Conservation (phyloP, 2,797 vertebrate species). For the Tapera naevia region DNA sequence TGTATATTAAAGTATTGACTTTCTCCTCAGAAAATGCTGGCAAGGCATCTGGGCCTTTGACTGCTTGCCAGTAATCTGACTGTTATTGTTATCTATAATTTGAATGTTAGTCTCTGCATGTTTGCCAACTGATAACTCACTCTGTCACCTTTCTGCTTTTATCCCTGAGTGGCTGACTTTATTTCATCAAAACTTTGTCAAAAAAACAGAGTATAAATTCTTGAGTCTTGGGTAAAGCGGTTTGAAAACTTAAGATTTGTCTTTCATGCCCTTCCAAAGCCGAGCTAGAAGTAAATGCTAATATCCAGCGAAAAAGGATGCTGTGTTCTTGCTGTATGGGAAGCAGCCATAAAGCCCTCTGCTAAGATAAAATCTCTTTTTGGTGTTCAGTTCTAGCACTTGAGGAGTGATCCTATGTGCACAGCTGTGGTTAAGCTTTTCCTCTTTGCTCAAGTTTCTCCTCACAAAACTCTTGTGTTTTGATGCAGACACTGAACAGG, state of each 20-base stretch:
- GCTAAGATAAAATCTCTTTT: neutral
- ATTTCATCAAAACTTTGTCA: constrained; percentile 13
- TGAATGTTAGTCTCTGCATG: neutral
- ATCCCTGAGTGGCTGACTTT: neutral
- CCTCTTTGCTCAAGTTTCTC: neutral
- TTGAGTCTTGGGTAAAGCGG: neutral
- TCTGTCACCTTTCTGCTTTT: neutral
- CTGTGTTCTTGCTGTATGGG: neutral
- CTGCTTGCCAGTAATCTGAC: constrained; percentile 13
- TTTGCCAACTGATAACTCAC: constrained; percentile 14
- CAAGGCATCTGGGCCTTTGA: neutral
- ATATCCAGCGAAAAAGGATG: neutral
- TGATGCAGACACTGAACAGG: neutral
- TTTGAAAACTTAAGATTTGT: neutral
- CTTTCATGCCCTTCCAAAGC: constrained; percentile 20
- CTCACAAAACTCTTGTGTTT: neutral
- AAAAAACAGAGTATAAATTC: neutral
- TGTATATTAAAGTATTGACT: neutral
- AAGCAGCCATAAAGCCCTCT: neutral
- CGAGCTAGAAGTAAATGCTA: neutral
- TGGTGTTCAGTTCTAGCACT: neutral
- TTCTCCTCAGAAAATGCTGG: neutral
- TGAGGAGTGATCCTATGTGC: neutral
- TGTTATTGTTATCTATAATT: constrained; percentile 22
- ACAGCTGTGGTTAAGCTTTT: neutral